A percentile compares a stretch with the other conserved stretches of the same genome.
phyloP scores from a whole-genome alignment of 2,888 invertebrate species.

The Notodromas monacha region DNA sequence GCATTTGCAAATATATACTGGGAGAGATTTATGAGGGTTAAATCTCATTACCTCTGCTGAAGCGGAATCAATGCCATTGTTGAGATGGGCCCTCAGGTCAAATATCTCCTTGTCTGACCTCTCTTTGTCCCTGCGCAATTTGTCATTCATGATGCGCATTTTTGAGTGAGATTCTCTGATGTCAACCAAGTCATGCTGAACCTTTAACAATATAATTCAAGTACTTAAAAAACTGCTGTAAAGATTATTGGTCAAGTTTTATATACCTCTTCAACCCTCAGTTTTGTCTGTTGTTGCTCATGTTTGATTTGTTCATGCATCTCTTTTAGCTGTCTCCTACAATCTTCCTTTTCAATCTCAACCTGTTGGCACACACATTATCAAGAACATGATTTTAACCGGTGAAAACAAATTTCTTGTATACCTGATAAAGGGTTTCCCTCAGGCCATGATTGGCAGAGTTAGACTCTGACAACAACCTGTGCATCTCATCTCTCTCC shows the following conservation, averaged over 20 bases:
- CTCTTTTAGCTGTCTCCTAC: conserved; percentile 50
- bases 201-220: conserved; percentile 16
- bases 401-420: no score
- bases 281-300: conserved; percentile 56
- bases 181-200: conserved; percentile 59
- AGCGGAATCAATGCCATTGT: no score
- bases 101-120: conserved; percentile 40
- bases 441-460: background rate
- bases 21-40: background rate
- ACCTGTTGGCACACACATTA: background rate
- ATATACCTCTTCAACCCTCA: conserved; percentile 34
- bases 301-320: conserved; percentile 50
- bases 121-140: conserved; percentile 53
- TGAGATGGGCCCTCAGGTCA: no score
- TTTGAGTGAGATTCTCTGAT: conserved; percentile 68
- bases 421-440: background rate
- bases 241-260: conserved; percentile 10
- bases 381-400: no score
- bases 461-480: conserved; percentile 48
- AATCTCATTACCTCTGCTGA: conserved; percentile 8
- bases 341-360: conserved; percentile 55
- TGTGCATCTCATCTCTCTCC: conserved; percentile 61
- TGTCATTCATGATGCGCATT: conserved; percentile 58
- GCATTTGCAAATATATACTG: conserved; percentile 8
- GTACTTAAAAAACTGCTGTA: conserved; percentile 7